These are phyloP conservation scores for Pherbina coryleti DNA, from an alignment of 2,888 invertebrate species.

Conservation along the genomic window DNA sequence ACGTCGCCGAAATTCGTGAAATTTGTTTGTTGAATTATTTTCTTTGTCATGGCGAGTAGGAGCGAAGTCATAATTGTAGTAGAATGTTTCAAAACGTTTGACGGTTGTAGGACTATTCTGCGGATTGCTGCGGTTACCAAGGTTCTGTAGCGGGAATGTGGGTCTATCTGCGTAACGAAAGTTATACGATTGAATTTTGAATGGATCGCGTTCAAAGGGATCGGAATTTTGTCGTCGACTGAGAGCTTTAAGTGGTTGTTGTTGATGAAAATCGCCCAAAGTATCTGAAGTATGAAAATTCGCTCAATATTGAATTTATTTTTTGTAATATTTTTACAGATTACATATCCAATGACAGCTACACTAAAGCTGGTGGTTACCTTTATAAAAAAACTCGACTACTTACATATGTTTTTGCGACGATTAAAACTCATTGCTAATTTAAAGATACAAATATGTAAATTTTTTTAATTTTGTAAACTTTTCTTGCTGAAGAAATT, in stretches of 20 bases:
- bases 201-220: conserved; percentile 62
- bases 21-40: conserved; percentile 43
- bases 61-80: conserved; percentile 58
- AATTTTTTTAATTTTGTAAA: conserved; percentile 44
- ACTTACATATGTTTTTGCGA: conserved; percentile 50
- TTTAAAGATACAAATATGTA: conserved; percentile 50
- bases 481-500: conserved; percentile 41
- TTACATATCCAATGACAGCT: background rate
- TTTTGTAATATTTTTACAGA: background rate
- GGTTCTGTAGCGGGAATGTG: conserved; percentile 47
- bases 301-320: background rate
- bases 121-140: conserved; percentile 25
- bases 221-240: conserved; percentile 50
- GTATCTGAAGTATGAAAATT: conserved; percentile 40
- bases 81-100: conserved; percentile 54
- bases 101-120: conserved; percentile 13
- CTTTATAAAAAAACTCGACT: background rate
- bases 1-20: conserved; percentile 53
- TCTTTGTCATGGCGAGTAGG: conserved; percentile 43
- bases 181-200: conserved; percentile 64
- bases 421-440: conserved; percentile 50
- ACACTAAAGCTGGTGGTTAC: background rate
- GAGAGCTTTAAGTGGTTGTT: conserved; percentile 36
- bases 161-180: conserved; percentile 64
- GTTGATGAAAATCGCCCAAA: conserved; percentile 49